Conservation (phyloP, 2,113 vertebrate genomes). For the Heterotis niloticus region DNA sequence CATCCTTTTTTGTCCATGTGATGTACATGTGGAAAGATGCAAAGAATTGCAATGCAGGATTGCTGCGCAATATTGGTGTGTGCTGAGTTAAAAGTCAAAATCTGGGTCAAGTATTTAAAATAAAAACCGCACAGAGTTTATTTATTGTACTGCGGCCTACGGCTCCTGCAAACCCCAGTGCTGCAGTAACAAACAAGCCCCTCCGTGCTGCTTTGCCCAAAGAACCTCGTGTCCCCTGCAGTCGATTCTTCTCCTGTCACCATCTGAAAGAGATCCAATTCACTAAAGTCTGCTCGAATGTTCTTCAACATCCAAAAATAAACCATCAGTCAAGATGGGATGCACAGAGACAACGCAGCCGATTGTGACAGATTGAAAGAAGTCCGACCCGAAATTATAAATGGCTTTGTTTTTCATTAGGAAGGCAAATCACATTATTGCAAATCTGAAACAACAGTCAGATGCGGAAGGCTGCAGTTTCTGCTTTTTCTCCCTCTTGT, state of each 20-base stretch:
- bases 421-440: constrained; percentile 48
- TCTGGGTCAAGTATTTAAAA: neutral
- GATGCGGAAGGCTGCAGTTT: neutral
- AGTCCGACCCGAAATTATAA: constrained; percentile 40
- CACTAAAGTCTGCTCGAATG: constrained; percentile 37
- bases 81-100: neutral
- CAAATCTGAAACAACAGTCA: constrained; percentile 36
- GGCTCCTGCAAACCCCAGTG: constrained; percentile 14
- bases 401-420: constrained; percentile 51
- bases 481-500: neutral
- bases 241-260: constrained; percentile 47
- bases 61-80: neutral
- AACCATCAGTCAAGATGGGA: constrained; percentile 41
- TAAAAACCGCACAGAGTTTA: neutral
- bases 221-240: constrained; percentile 34
- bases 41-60: neutral
- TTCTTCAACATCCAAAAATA: constrained; percentile 50
- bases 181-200: constrained; percentile 11
- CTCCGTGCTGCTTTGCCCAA: constrained; percentile 12
- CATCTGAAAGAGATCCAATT: constrained; percentile 41
- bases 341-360: constrained; percentile 39
- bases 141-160: constrained; percentile 4
- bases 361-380: constrained; percentile 36
- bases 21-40: neutral
- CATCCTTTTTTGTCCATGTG: no score